These are phyloP conservation scores for Nautilus pompilius DNA, from an alignment of 1,140 invertebrate genomes.

Conservation along the genomic window DNA sequence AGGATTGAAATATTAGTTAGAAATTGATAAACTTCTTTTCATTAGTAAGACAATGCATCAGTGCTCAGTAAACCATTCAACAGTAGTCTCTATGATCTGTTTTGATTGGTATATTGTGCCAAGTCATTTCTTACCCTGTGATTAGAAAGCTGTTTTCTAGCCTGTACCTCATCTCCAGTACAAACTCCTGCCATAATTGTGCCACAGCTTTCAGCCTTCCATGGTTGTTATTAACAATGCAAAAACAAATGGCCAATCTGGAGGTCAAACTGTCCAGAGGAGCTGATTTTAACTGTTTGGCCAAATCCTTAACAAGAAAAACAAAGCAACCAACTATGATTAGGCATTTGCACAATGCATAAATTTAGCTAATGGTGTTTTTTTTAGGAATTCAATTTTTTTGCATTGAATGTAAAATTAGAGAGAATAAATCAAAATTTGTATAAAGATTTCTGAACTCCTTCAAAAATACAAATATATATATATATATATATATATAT, in stretches of 20 bases:
- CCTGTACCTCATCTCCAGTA: conserved; percentile 81
- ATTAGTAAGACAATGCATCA: neutral
- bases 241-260: conserved; percentile 76
- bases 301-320: conserved; percentile 29
- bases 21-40: neutral
- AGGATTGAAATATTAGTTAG: too few species aligned
- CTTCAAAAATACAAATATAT: too few species aligned
- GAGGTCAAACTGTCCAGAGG: conserved; percentile 76
- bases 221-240: conserved; percentile 72
- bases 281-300: conserved; percentile 67
- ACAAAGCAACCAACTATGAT: neutral
- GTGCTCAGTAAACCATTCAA: neutral
- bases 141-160: conserved; percentile 80
- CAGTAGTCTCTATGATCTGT: too few species aligned
- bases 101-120: neutral
- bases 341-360: too few species aligned
- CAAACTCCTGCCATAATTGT: conserved; percentile 90
- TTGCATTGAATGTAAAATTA: too few species aligned
- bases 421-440: too few species aligned
- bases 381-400: too few species aligned
- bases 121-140: conserved; percentile 70
- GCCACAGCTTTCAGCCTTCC: conserved; percentile 78
- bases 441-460: too few species aligned
- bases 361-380: too few species aligned
- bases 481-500: too few species aligned